Conservation (phyloP, 1,140 invertebrate species). For the Akabosia matsudoensis region DNA sequence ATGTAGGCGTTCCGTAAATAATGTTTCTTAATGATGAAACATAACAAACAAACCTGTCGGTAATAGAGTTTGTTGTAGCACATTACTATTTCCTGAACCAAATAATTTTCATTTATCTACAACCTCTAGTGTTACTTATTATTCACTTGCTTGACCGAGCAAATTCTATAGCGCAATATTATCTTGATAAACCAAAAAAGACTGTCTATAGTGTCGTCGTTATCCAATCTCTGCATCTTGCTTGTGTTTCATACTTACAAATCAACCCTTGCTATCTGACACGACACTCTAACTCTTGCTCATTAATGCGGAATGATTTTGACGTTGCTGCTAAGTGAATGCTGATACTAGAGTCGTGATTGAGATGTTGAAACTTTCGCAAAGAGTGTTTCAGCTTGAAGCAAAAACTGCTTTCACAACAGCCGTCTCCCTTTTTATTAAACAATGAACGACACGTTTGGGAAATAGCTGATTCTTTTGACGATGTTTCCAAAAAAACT, state of each 20-base stretch:
- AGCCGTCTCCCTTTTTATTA: slow-evolving; percentile 3
- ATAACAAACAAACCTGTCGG: too few relatives aligned
- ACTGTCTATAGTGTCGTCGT: too few relatives aligned
- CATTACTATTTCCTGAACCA: too few relatives aligned
- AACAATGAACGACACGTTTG: slow-evolving; percentile 12
- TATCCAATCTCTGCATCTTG: too few relatives aligned
- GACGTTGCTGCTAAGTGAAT: neutral
- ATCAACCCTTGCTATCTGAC: neutral
- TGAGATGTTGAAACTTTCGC: neutral
- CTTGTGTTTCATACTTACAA: neutral
- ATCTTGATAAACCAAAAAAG: too few relatives aligned
- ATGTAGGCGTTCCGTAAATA: too few relatives aligned
- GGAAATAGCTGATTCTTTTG: slow-evolving; percentile 15
- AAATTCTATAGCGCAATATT: too few relatives aligned
- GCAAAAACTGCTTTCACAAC: neutral
- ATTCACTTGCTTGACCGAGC: too few relatives aligned
- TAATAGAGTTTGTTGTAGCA: too few relatives aligned
- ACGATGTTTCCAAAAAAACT: slow-evolving; percentile 7
- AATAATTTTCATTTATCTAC: too few relatives aligned
- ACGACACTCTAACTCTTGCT: neutral
- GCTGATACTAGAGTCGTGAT: neutral
- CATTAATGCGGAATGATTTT: neutral
- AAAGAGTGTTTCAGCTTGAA: neutral
- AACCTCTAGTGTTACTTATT: too few relatives aligned
- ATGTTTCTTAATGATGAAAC: too few relatives aligned